Percentiles rank a stretch among this genome's conserved stretches.
Conservation (phyloP, 2,888 invertebrate species). For the Thalpophila matura region DNA sequence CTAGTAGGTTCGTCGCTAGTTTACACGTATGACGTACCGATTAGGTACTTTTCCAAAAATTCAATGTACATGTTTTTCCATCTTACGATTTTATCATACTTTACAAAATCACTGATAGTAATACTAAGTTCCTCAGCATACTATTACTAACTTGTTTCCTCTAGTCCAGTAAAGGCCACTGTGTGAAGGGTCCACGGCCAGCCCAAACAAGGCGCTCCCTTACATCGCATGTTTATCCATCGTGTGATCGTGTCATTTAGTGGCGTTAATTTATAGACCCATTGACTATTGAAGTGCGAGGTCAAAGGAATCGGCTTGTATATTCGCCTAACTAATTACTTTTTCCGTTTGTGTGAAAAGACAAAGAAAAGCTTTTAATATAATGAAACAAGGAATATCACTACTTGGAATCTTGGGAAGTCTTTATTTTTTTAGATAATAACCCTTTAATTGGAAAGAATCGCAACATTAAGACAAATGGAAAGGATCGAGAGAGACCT, state of each 20-base stretch:
- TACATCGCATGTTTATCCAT: constrained; percentile 37
- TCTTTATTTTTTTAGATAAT: not conserved
- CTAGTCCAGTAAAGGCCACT: constrained; percentile 1
- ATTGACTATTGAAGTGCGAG: constrained; percentile 22
- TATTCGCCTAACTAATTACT: constrained; percentile 19
- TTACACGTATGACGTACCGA: too few species aligned
- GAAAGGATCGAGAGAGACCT: too few species aligned
- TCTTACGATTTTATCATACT: too few species aligned
- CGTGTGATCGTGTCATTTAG: constrained; percentile 19
- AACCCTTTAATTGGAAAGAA: too few species aligned
- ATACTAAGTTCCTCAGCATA: not conserved
- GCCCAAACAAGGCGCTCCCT: constrained; percentile 30
- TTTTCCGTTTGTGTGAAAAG: not conserved
- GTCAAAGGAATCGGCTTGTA: constrained; percentile 17
- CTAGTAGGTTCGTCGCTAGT: too few species aligned
- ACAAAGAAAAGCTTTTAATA: constrained; percentile 14
- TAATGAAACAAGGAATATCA: constrained; percentile 5
- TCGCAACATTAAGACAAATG: too few species aligned
- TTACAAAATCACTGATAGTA: too few species aligned
- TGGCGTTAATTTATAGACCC: constrained; percentile 40
- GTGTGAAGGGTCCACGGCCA: constrained; percentile 9
- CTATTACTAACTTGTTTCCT: not conserved
- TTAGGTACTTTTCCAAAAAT: too few species aligned
- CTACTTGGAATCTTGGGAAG: not conserved
- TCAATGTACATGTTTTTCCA: too few species aligned